Evolutionary conservation across 1,140 invertebrate species (phyloP), one percentile per base, ranked within the genome.

Genomic region (Saxidomus purpurata): DNA sequence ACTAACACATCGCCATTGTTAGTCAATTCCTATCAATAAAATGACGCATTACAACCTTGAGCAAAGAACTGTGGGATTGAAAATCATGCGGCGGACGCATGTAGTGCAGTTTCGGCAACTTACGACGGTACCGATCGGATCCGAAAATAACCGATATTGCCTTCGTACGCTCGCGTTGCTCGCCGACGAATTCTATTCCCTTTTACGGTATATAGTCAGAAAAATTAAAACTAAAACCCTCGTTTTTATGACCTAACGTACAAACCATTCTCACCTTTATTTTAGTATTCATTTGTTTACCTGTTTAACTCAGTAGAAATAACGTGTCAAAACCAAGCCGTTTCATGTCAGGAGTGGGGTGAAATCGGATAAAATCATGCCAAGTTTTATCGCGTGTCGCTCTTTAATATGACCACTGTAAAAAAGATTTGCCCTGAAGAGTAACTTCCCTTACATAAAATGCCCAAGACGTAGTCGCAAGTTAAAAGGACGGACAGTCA

Each of bases 1-100:
- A 71, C 52, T 77, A 69, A 69, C 76, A 67, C 86, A 80, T 55
- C 86, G 86, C 86, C 86, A 88, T 88, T 88, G 76, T 88, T 88
- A 79, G 76, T 77, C 49, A 80, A 88, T 88, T 71, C 86, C 76
- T 55, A 79, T 36, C 76, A 71, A 19, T 43, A 38, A 52, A 59
- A 55, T 79, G 76, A 79, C 76, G 76, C 43, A 79, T 36, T 31
- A 36, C 47, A 52, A 49, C 76, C 76, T 79, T 79, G 76, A 79
- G 47, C 49, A 25, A 55, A n/a, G 76, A 9, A 79, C 36, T 79
- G 28, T 79, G 76, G 76, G 76, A 79, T 79, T 40, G 76, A 79
- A 79, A 34, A 79, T 79, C 76, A 79, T 43, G 76, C 47, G 31
- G 49, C 49, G 19, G 47, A 31, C 17, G 76, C 76, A 79, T 79